Evolutionary conservation across 2,113 vertebrate species (phyloP).

Genomic region (Heterocephalus glaber): DNA sequence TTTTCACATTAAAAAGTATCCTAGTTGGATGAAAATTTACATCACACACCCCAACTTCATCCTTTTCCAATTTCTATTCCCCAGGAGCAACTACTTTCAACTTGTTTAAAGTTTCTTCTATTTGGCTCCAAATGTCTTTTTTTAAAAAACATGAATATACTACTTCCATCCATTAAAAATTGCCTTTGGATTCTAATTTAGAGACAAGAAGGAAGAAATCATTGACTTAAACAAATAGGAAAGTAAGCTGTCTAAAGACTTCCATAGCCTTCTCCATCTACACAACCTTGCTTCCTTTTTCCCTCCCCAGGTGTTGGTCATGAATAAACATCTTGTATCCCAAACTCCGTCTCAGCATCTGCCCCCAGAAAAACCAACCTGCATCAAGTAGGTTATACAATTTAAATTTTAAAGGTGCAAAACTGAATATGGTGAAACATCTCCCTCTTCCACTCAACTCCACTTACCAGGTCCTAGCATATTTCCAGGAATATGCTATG

Average conservation of each 20-base stretch:
- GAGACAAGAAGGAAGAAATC: background rate
- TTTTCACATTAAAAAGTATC: background rate
- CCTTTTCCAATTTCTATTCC: background rate
- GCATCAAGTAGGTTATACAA: background rate
- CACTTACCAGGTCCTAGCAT: background rate
- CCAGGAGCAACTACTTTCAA: background rate
- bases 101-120: background rate
- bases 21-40: background rate
- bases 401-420: background rate
- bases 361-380: background rate
- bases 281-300: background rate
- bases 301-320: background rate
- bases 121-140: background rate
- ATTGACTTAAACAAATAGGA: background rate
- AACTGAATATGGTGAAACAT: background rate
- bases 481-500: background rate
- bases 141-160: background rate
- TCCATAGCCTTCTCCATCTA: background rate
- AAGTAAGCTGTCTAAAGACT: background rate
- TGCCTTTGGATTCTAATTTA: background rate
- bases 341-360: background rate
- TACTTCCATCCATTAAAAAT: background rate
- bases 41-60: background rate
- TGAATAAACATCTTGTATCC: background rate
- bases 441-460: background rate